A percentile compares a stretch with the other conserved stretches of the same genome.
Conservation (phyloP, 1,140 invertebrate genomes). For the Apis florea region DNA sequence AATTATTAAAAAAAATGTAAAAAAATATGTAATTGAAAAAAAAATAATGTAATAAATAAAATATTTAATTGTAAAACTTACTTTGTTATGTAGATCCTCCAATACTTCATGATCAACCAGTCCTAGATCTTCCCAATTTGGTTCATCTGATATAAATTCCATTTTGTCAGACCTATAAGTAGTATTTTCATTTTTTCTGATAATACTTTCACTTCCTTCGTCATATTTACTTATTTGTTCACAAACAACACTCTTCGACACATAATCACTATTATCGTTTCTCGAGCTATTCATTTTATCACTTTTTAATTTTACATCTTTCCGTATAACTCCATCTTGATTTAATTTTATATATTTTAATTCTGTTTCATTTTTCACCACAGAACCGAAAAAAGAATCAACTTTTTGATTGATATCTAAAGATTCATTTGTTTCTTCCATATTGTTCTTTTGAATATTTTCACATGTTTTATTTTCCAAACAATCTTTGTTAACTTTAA, state of each 20-base stretch:
- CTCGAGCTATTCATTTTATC: background rate
- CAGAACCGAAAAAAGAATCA: slow-evolving; percentile 13
- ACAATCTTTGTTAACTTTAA: background rate
- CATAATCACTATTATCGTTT: slow-evolving; percentile 1
- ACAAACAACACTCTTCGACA: slow-evolving; percentile 7
- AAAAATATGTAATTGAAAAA: background rate
- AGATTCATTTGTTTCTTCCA: background rate
- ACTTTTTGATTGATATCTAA: background rate
- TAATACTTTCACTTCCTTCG: background rate
- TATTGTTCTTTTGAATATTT: background rate
- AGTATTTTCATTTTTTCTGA: slow-evolving; percentile 37
- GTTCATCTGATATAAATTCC: slow-evolving; percentile 67
- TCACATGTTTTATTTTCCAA: background rate
- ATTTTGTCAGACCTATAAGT: slow-evolving; percentile 66
- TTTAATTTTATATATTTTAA: background rate
- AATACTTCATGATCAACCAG: slow-evolving; percentile 80
- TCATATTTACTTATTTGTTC: slow-evolving; percentile 38
- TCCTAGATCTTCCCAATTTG: slow-evolving; percentile 80
- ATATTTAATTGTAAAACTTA: slow-evolving; percentile 72
- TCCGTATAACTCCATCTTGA: background rate
- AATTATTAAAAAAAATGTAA: background rate
- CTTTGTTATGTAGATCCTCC: slow-evolving; percentile 81
- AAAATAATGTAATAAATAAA: no score
- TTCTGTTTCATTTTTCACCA: background rate
- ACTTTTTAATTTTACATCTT: slow-evolving; percentile 6